Base-by-base conservation (phyloP, 92 coral and sea anemone species). In the Siderastrea siderea region DNA sequence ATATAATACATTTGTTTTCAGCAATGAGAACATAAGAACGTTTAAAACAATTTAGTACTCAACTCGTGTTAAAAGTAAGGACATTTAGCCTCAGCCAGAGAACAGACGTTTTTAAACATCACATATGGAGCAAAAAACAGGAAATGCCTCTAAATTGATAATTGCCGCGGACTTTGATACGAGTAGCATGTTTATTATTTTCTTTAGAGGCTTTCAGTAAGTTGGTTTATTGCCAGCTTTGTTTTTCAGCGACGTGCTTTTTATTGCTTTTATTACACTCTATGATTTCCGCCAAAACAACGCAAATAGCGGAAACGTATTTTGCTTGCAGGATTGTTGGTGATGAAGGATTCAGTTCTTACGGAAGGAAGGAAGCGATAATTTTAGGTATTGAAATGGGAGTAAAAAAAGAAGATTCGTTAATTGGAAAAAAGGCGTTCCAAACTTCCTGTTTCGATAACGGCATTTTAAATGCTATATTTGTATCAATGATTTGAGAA, bases 331-430 rank as follows among this genome's bases (percentile, higher is more conserved):
- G 54, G 47, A 14, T 57, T 5, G 48, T 43, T 5, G 9, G 15
- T 45, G 66, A 61, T 59, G 62, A 46, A 77, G 14, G 68, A 58
- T 63, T 62, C 47, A 26, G 15, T 13, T 62, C 71, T 26, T 12
- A 47, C 58, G 71, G 83, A 63, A 61, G 83, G 83, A 78, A 78
- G 83, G 83, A 79, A 79, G 49, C 13, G 72, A 19, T 50, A 47
- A 62, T 47, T 46, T n/a, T 4, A 15, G 15, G 15, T 44, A 46
- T 43, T 44, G 74, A 68, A 43, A 15, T 53, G 16, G 47, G 38
- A 2, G n/a, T 52, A 48, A 71, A 71, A 47, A 46, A 10, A 70
- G 48, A 0, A 0, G 8, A 53, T 4, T 14, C 15, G 52, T 17
- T 10, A 44, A 44, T 3, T 3, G 12, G 63, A 59, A 48, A 3